Conservation (phyloP, 37 sponge, comb jelly and placozoan genomes). For the Chondrilla cf. caribensis region DNA sequence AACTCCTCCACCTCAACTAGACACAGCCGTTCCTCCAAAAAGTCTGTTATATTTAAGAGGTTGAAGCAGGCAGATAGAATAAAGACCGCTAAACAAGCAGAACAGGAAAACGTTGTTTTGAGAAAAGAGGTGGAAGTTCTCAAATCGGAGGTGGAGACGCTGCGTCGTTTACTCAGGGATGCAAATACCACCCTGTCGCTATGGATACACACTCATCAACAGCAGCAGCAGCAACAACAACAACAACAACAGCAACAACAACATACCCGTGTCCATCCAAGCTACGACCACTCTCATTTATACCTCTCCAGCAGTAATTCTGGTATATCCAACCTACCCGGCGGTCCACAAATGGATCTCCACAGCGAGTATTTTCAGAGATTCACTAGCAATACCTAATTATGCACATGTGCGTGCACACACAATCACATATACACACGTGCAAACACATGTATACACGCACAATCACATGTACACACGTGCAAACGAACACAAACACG, state of each 20-base stretch:
- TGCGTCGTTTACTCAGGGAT: constrained; percentile 62
- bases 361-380: too few species aligned
- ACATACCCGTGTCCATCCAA: too few species aligned
- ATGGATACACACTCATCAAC: constrained; percentile 66
- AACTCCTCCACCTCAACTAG: background rate
- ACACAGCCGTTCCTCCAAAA: constrained; percentile 54
- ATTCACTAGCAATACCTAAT: too few species aligned
- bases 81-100: constrained; percentile 41
- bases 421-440: too few species aligned
- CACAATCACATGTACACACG: too few species aligned
- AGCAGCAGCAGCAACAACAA: constrained; percentile 44
- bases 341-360: too few species aligned
- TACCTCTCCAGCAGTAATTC: too few species aligned
- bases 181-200: constrained; percentile 69
- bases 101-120: constrained; percentile 60
- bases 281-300: too few species aligned
- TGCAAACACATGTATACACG: too few species aligned
- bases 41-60: constrained; percentile 43
- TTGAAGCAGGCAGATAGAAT: constrained; percentile 55
- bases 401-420: too few species aligned
- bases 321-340: too few species aligned
- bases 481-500: too few species aligned
- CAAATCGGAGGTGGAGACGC: constrained; percentile 65
- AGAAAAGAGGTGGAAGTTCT: constrained; percentile 69
- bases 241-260: constrained; percentile 53